These are phyloP conservation scores for Harlomillsia oculata DNA, from an alignment of 1,140 invertebrate species.

Conservation along the genomic window DNA sequence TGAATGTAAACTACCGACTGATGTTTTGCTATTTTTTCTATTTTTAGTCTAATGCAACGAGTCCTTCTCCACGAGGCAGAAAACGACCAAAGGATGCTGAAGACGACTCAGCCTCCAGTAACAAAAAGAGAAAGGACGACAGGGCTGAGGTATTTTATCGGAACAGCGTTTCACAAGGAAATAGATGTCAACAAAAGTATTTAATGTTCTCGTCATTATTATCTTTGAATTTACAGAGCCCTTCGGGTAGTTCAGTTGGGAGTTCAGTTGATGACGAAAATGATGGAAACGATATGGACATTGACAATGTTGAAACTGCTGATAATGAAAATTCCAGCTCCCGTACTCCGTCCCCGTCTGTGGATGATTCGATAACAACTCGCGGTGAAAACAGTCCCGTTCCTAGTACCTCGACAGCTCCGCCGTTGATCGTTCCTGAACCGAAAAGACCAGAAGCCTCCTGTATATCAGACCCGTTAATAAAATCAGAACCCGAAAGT, in stretches of 20 bases:
- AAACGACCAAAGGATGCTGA: constrained; percentile 52
- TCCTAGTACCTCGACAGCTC: not conserved
- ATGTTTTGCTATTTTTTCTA: constrained; percentile 6
- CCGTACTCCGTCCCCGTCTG: constrained; percentile 29
- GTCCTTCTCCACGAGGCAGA: constrained; percentile 50
- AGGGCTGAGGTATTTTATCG: constrained; percentile 45
- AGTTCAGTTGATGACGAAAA: constrained; percentile 39
- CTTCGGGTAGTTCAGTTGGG: constrained; percentile 61
- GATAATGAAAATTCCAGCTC: constrained; percentile 35
- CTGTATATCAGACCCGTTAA: no score
- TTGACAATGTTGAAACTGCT: constrained; percentile 32
- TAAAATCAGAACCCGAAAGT: no score
- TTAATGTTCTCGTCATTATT: not conserved
- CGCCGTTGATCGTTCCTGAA: constrained; percentile 21
- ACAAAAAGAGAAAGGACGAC: constrained; percentile 59
- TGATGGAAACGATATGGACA: constrained; percentile 56
- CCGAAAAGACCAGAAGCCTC: constrained; percentile 22
- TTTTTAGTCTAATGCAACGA: constrained; percentile 48
- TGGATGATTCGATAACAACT: constrained; percentile 24
- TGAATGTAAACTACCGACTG: no score
- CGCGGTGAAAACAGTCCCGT: no score
- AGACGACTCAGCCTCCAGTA: constrained; percentile 44
- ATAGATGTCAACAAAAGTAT: not conserved
- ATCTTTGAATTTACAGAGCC: constrained; percentile 47
- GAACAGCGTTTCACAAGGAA: no score